Evolutionary conservation across 2,888 invertebrate genomes (phyloP).

Genomic region (Troides aeacus): DNA sequence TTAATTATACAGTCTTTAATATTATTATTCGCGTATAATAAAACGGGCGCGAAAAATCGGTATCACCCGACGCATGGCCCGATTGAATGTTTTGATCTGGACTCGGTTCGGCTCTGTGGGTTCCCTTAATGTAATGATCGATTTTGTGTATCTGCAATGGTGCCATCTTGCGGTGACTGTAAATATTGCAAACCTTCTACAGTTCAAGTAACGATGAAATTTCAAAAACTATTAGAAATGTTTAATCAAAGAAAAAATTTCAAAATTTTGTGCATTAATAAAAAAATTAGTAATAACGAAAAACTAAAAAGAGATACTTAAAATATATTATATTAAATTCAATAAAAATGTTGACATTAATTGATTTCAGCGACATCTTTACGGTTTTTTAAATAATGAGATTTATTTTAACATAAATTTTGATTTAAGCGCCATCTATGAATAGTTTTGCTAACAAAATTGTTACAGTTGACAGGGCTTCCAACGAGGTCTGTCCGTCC

Average conservation of each 20-base stretch:
- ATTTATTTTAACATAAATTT: too few species aligned
- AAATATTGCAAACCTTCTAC: neutral
- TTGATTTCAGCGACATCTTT: too few species aligned
- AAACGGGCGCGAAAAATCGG: slow-evolving; percentile 65
- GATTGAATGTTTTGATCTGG: slow-evolving; percentile 69
- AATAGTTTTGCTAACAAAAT: slow-evolving; percentile 2
- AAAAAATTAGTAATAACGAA: neutral
- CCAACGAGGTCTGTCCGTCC: slow-evolving; percentile 31
- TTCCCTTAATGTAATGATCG: slow-evolving; percentile 57
- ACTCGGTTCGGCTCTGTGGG: slow-evolving; percentile 33
- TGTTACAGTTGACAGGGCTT: neutral
- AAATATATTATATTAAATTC: too few species aligned
- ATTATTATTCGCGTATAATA: slow-evolving; percentile 47
- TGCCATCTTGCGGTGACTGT: slow-evolving; percentile 31
- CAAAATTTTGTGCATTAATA: neutral
- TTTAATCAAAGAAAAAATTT: neutral
- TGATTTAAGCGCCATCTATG: slow-evolving; percentile 40
- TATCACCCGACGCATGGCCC: slow-evolving; percentile 54
- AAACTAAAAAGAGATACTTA: neutral
- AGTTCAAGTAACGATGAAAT: neutral
- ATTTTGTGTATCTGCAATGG: slow-evolving; percentile 31
- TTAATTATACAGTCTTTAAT: slow-evolving; percentile 39
- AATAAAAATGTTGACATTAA: too few species aligned
- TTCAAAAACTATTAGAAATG: too few species aligned
- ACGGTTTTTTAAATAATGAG: too few species aligned